These are phyloP conservation scores for Linyphia triangularis DNA, from an alignment of 2,888 invertebrate genomes.

Conservation along the genomic window DNA sequence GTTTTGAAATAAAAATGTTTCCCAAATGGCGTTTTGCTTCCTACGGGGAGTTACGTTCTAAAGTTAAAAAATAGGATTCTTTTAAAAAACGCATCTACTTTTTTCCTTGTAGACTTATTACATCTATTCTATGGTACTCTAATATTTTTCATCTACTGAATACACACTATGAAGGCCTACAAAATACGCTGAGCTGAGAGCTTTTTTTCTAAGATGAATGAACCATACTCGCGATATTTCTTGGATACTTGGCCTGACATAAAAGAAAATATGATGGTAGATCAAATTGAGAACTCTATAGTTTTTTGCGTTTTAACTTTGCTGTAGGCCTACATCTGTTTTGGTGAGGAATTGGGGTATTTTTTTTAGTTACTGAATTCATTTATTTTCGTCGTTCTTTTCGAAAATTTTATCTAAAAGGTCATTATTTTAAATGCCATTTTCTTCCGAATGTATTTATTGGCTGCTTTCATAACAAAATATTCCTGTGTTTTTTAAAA, in stretches of 20 bases:
- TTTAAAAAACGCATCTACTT: slow-evolving; percentile 3
- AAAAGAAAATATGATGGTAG: slow-evolving; percentile 22
- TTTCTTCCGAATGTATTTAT: no score
- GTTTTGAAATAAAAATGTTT: neutral
- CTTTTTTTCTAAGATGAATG: slow-evolving; percentile 5
- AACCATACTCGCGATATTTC: neutral
- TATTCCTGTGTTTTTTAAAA: no score
- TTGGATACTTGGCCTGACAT: neutral
- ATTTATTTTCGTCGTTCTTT: neutral
- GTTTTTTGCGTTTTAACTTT: neutral
- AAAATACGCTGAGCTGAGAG: neutral
- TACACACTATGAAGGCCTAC: neutral
- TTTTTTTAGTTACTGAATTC: neutral
- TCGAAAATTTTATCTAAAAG: neutral
- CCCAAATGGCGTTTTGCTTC: slow-evolving; percentile 7
- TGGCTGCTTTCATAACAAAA: no score
- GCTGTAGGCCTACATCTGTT: neutral
- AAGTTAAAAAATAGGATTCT: slow-evolving; percentile 46
- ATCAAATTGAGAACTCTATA: slow-evolving; percentile 9
- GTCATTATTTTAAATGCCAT: neutral
- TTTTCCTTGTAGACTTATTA: slow-evolving; percentile 24
- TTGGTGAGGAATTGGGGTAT: neutral
- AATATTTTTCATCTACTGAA: slow-evolving; percentile 32
- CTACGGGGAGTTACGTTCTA: neutral
- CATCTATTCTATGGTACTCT: neutral